Evolutionary conservation across 2,888 invertebrate species (phyloP), one percentile per base, ranked within the genome.

Genomic region (Leptothorax acervorum): DNA sequence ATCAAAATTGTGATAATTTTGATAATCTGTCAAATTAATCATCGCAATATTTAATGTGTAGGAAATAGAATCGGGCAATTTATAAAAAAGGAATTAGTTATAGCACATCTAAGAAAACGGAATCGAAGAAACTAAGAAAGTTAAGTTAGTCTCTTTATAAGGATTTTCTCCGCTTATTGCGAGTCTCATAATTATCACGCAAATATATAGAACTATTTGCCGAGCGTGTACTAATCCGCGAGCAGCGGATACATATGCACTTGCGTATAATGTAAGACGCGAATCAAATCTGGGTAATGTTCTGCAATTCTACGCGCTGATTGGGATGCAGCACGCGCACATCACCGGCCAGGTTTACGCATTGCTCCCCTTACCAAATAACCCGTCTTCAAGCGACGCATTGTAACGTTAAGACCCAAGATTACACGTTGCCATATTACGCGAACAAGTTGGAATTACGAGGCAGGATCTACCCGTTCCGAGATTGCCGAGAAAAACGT

Each of bases 281-380:
- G 75, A 86, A 75, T 82, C 74, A 82, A 86, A 84, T 82, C 82
- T 53, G 31, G 62, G 57, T 55, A 63, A 35, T 53, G 74, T 63
- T 53, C 42, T 70, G 62, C 74, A 68, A 18, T 71, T 48, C 65
- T 31, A 28, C 68, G 35, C 57, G 70, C 85, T 84, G 82, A 88
- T 89, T 86, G 83, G 65, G 63, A 91, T 89, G 90, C 91, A 85
- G 76, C 82, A 75, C 86, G 86, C 83, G 81, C 83, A 75, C 84
- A 66, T 73, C 60, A 51, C 57, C 73, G 74, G 45, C 78, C 48
- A 60, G 68, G 85, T 83, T 86, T 82, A 86, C 85, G 86, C 76
- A 84, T 84, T 87, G 90, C 81, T 82, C 87, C 86, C 89, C 87
- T 89, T 91, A 89, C 88, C 79, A 90, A 90, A 90, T 88, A 86